Evolutionary conservation across 2,888 invertebrate genomes (phyloP).

Genomic region (Lasiommata megera): DNA sequence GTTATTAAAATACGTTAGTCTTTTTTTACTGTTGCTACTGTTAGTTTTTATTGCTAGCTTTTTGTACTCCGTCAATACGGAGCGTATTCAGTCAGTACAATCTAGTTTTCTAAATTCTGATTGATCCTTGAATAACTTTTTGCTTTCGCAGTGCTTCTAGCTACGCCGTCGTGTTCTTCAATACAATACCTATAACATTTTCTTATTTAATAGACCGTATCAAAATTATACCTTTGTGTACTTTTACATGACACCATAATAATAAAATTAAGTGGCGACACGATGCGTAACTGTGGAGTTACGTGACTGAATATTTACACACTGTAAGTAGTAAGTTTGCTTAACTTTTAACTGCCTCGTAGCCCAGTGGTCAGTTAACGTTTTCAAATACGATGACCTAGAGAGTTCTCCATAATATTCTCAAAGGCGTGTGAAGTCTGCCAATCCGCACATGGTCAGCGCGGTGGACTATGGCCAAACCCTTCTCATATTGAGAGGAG

Average conservation of each 20-base stretch:
- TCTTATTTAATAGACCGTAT: constrained; percentile 6
- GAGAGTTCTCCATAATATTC: too few relatives aligned
- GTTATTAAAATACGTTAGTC: too few relatives aligned
- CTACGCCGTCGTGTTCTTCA: not conserved
- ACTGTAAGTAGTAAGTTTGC: constrained; percentile 15
- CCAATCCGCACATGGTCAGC: too few relatives aligned
- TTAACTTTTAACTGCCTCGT: too few relatives aligned
- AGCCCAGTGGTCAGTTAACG: too few relatives aligned
- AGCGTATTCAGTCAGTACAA: too few relatives aligned
- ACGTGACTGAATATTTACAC: constrained; percentile 16
- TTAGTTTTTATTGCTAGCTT: not conserved
- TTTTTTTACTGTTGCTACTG: not conserved
- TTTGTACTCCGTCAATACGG: not conserved
- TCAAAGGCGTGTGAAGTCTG: too few relatives aligned
- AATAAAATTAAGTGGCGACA: constrained; percentile 18
- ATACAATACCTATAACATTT: not conserved
- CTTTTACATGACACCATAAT: not conserved
- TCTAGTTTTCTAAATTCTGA: not conserved
- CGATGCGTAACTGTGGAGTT: constrained; percentile 18
- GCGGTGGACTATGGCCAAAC: too few relatives aligned
- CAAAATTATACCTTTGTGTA: not conserved
- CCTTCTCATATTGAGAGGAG: too few relatives aligned
- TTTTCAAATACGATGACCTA: too few relatives aligned
- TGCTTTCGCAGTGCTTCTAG: not conserved
- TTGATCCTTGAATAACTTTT: not conserved